Evolutionary conservation across 2,113 vertebrate genomes (phyloP).

Genomic region (Apteryx owenii): DNA sequence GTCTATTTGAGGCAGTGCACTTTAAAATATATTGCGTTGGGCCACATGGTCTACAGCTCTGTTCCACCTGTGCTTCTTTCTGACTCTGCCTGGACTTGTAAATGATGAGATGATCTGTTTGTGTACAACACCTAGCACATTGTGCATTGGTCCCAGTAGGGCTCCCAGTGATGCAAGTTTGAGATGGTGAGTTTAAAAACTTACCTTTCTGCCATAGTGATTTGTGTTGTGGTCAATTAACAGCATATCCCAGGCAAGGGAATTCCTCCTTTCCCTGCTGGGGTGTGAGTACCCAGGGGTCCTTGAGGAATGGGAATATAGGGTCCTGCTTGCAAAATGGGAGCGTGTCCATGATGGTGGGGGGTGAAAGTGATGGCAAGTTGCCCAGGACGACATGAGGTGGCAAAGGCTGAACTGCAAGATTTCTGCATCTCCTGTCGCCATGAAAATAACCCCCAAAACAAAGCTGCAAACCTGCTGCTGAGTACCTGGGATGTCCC

Average conservation of each 20-base stretch:
- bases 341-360: no score
- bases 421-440: not conserved
- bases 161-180: not conserved
- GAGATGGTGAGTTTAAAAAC: not conserved
- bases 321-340: not conserved
- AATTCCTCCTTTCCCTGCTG: not conserved
- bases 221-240: not conserved
- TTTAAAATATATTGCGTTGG: no score
- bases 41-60: accelerated
- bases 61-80: not conserved
- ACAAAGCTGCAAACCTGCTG: not conserved
- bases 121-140: not conserved
- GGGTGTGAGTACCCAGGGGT: no score
- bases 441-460: not conserved
- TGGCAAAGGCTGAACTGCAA: not conserved
- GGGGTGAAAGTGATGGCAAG: not conserved
- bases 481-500: not conserved
- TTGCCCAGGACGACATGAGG: not conserved
- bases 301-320: not conserved
- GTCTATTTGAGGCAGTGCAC: not conserved
- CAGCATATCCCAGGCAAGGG: not conserved
- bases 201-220: no score
- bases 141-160: not conserved
- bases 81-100: not conserved
- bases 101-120: not conserved